Conservation (phyloP, 2,797 vertebrate genomes). For the Sebastes itinus region DNA sequence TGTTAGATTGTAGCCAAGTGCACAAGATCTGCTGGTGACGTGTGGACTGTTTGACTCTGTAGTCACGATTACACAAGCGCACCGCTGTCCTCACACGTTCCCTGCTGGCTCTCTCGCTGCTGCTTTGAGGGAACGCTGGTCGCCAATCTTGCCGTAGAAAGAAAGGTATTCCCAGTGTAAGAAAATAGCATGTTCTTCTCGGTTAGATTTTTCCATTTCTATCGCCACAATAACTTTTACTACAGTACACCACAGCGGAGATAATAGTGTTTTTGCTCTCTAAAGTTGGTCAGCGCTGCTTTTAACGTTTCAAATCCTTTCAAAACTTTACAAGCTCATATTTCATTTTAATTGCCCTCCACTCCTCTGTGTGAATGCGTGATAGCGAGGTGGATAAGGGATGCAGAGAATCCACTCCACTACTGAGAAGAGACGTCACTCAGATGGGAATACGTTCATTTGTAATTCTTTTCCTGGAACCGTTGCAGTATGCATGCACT, state of each 20-base stretch:
- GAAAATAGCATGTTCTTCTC: slow-evolving; percentile 42
- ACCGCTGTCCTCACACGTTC: not conserved
- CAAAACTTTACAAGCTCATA: slow-evolving; percentile 60
- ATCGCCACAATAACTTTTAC: slow-evolving; percentile 21
- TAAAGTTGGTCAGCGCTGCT: slow-evolving; percentile 46
- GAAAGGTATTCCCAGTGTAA: slow-evolving; percentile 48
- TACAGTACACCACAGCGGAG: slow-evolving; percentile 25
- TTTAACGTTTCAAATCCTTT: slow-evolving; percentile 67
- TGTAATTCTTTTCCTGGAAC: slow-evolving; percentile 51
- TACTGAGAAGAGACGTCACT: slow-evolving; percentile 13
- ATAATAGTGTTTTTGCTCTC: slow-evolving; percentile 39
- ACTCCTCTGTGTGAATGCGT: slow-evolving; percentile 27
- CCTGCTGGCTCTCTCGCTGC: slow-evolving; percentile 8
- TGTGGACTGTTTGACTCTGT: slow-evolving; percentile 32
- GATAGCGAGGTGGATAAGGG: slow-evolving; percentile 48
- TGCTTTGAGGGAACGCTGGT: slow-evolving; percentile 17
- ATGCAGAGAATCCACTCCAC: slow-evolving; percentile 2
- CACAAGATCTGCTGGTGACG: slow-evolving; percentile 15
- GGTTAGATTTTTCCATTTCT: slow-evolving; percentile 37
- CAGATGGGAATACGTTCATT: slow-evolving; percentile 38
- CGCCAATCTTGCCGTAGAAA: slow-evolving; percentile 37
- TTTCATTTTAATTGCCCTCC: slow-evolving; percentile 71
- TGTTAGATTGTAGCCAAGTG: slow-evolving; percentile 51
- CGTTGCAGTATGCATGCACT: slow-evolving; percentile 33
- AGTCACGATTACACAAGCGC: slow-evolving; percentile 14